phyloP scores from a whole-genome alignment of 92 coral and sea anemone species.

The Phenganax stokvisi region DNA sequence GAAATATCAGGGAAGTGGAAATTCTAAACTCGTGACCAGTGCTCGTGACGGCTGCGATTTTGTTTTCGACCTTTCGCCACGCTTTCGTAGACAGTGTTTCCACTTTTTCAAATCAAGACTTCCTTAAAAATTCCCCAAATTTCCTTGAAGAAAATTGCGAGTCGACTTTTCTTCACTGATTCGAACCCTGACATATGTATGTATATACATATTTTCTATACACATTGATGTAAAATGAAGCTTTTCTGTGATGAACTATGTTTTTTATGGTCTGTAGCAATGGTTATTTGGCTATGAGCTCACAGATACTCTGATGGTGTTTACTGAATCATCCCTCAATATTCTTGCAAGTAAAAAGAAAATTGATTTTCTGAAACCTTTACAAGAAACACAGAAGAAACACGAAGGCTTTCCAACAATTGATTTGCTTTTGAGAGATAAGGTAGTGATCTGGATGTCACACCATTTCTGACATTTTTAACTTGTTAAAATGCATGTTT shows the following conservation, averaged over 20 bases:
- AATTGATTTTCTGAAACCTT: constrained; percentile 82
- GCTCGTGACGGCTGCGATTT: too few relatives aligned
- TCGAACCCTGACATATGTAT: too few relatives aligned
- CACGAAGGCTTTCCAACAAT: constrained; percentile 69
- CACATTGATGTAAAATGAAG: background rate
- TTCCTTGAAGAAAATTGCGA: too few relatives aligned
- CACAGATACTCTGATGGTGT: constrained; percentile 85
- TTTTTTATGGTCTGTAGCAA: constrained; percentile 57
- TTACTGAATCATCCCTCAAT: constrained; percentile 72
- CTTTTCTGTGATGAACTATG: too few relatives aligned
- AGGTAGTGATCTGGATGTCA: constrained; percentile 40
- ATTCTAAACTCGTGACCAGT: too few relatives aligned
- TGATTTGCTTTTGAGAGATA: constrained; percentile 74
- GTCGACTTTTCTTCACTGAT: too few relatives aligned
- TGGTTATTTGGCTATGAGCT: constrained; percentile 99
- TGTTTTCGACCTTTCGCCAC: too few relatives aligned
- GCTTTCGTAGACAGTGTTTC: too few relatives aligned
- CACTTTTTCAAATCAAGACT: too few relatives aligned
- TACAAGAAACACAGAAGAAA: constrained; percentile 86
- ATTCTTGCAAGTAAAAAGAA: constrained; percentile 97
- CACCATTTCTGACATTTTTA: background rate
- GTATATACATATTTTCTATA: background rate
- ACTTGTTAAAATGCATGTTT: too few relatives aligned
- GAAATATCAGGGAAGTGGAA: too few relatives aligned
- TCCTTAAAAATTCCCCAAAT: too few relatives aligned